Evolutionary conservation across 2,888 invertebrate species (phyloP).

Genomic region (Palloptera scutellata): DNA sequence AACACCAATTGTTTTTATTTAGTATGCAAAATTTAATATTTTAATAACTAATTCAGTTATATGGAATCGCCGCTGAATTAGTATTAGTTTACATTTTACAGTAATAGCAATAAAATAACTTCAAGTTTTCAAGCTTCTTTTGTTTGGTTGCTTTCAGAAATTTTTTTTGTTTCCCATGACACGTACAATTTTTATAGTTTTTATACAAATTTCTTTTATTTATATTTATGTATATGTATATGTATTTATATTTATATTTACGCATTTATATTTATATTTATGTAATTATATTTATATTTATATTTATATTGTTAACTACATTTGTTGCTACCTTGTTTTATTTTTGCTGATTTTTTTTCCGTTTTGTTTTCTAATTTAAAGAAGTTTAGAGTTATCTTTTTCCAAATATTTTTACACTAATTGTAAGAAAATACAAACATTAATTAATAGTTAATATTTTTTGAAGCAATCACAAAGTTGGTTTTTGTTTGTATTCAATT

Average conservation of each 20-base stretch:
- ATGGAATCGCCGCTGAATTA: too few relatives aligned
- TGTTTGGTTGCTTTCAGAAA: too few relatives aligned
- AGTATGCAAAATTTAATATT: not conserved
- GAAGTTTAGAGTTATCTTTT: not conserved
- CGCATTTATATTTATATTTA: slow-evolving; percentile 15
- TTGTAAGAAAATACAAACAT: slow-evolving; percentile 27
- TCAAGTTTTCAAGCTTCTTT: too few relatives aligned
- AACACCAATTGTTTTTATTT: slow-evolving; percentile 2
- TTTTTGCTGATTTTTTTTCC: not conserved
- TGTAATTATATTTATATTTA: not conserved
- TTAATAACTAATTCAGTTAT: not conserved
- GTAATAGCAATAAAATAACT: too few relatives aligned
- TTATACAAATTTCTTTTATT: slow-evolving; percentile 5
- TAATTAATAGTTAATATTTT: not conserved
- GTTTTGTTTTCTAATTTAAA: not conserved
- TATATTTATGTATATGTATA: slow-evolving; percentile 9
- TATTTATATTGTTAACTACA: not conserved
- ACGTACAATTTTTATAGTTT: not conserved
- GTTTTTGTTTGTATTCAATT: slow-evolving; percentile 15
- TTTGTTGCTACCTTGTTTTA: not conserved
- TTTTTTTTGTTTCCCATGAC: too few relatives aligned
- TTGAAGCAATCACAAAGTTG: slow-evolving; percentile 41
- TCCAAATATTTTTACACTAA: slow-evolving; percentile 15
- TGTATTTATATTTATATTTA: slow-evolving; percentile 9
- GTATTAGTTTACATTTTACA: too few relatives aligned